phyloP scores from a whole-genome alignment of 2,113 vertebrate genomes.

The Desmodus rotundus region DNA sequence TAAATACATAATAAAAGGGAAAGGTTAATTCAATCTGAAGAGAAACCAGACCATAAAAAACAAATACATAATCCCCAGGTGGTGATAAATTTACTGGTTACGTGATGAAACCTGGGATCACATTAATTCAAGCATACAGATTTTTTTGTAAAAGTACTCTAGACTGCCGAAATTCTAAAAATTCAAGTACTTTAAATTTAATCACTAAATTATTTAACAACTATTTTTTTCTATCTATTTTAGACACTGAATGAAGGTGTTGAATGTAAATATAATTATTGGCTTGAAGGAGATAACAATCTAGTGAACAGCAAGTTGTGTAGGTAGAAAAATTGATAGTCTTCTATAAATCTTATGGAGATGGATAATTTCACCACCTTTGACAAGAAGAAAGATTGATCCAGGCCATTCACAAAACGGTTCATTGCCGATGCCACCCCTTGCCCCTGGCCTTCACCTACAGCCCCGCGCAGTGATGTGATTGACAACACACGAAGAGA shows the following conservation, averaged over 20 bases:
- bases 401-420: not conserved
- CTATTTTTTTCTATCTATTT: not conserved
- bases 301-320: not conserved
- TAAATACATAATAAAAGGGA: not conserved
- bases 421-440: not conserved
- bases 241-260: not conserved
- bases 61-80: not conserved
- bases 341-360: not conserved
- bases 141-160: not conserved
- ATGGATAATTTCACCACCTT: not conserved
- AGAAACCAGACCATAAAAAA: not conserved
- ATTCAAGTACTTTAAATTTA: not conserved
- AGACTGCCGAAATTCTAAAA: not conserved
- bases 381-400: not conserved
- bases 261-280: slow-evolving; percentile 11
- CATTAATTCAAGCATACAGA: not conserved
- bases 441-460: not conserved
- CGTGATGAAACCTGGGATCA: not conserved
- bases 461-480: not conserved
- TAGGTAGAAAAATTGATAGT: not conserved
- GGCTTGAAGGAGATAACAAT: not conserved
- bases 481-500: not conserved
- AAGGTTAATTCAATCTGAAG: not conserved
- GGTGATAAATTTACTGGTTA: not conserved
- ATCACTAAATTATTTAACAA: not conserved